Conservation (phyloP, 2,113 vertebrate species). For the Danio rerio region GRCz12tu NC_133182.1:14512001-14512500, state of each 20-base stretch:
- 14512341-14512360: not conserved
- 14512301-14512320: not conserved
- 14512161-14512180: constrained; percentile 66
- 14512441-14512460: too few relatives aligned
- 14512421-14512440: not conserved
- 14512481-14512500: too few relatives aligned
- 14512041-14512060: constrained; percentile 73
- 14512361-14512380: not conserved
- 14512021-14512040: constrained; percentile 66
- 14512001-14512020: constrained; percentile 52
- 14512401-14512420: not conserved
- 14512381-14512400: not conserved
- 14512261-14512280: constrained; percentile 7
- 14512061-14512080: constrained; percentile 69
- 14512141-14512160: constrained; percentile 69
- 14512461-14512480: too few relatives aligned
- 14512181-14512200: constrained; percentile 61
- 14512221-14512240: constrained; percentile 33
- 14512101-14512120: constrained; percentile 70
- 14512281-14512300: not conserved
- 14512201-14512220: constrained; percentile 50
- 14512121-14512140: constrained; percentile 73
- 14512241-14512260: constrained; percentile 40
- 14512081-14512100: constrained; percentile 71
- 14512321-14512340: constrained; percentile 3